Evolutionary conservation across 2,113 vertebrate genomes (phyloP).

Genomic region (Bettongia penicillata): DNA sequence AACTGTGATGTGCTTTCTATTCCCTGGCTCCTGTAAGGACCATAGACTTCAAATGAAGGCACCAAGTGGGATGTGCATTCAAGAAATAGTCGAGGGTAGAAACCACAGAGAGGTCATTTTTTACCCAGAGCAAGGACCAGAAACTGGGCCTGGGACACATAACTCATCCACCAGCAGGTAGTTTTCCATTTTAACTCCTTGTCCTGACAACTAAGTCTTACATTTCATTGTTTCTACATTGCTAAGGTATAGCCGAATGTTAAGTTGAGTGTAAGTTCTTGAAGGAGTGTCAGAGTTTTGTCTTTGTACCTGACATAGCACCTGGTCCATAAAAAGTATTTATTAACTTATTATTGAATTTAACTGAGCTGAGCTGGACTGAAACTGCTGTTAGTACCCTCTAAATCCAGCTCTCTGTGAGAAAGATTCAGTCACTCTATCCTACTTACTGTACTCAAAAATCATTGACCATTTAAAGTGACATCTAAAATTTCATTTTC

Average conservation of each 20-base stretch:
- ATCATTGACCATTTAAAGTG: neutral
- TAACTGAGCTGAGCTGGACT: neutral
- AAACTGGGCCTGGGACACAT: neutral
- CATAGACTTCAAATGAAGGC: neutral
- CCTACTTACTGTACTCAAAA: neutral
- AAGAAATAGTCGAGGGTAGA: neutral
- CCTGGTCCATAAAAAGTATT: neutral
- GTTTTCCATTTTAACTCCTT: neutral
- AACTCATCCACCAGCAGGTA: neutral
- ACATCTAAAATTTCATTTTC: slow-evolving; percentile 5
- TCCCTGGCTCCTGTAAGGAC: neutral
- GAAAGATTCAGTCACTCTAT: neutral
- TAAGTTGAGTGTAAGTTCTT: neutral
- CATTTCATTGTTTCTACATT: neutral
- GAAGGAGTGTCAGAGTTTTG: neutral
- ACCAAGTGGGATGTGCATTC: neutral
- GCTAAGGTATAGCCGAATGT: neutral
- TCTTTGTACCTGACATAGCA: neutral
- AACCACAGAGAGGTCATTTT: neutral
- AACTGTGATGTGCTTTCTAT: neutral
- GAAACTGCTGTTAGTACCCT: neutral
- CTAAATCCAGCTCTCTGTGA: neutral
- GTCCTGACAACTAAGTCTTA: neutral
- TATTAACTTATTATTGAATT: neutral
- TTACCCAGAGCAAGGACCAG: neutral